These are phyloP conservation scores for Sinohyriopsis cumingii DNA, from an alignment of 2,888 invertebrate species.

Conservation along the genomic window DNA sequence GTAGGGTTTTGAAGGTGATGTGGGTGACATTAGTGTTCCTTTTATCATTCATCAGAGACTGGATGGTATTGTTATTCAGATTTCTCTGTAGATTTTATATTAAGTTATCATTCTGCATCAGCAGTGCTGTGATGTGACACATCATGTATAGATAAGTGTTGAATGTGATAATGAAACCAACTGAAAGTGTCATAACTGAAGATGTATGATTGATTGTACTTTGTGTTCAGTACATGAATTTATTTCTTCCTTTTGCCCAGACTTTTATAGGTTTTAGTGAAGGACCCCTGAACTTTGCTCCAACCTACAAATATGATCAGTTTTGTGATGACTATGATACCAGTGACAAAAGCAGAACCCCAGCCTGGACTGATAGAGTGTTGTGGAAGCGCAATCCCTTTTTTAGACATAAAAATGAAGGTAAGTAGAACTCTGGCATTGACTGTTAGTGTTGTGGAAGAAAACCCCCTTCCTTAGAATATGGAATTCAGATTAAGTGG, in stretches of 20 bases:
- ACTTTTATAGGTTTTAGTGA: conserved; percentile 95
- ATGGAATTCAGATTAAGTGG: conserved; percentile 76
- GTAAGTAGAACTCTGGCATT: conserved; percentile 91
- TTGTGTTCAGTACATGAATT: too few relatives aligned
- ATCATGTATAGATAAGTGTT: too few relatives aligned
- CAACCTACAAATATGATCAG: conserved; percentile 98
- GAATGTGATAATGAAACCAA: too few relatives aligned
- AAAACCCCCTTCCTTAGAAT: conserved; percentile 70
- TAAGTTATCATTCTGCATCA: too few relatives aligned
- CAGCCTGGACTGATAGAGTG: conserved; percentile 99
- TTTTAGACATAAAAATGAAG: conserved; percentile 28
- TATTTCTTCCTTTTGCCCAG: conserved; percentile 52
- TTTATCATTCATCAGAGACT: too few relatives aligned
- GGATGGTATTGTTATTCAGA: too few relatives aligned
- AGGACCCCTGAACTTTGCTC: conserved; percentile 91
- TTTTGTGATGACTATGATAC: conserved; percentile 99
- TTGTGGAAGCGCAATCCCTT: conserved; percentile 83
- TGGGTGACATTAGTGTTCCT: too few relatives aligned
- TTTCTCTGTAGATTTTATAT: too few relatives aligned
- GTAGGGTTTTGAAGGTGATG: too few relatives aligned
- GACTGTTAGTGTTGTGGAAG: conserved; percentile 97
- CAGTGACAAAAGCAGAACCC: conserved; percentile 96
- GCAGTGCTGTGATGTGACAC: too few relatives aligned
- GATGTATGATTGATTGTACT: too few relatives aligned
- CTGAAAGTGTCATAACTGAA: too few relatives aligned